Evolutionary conservation across 2,888 invertebrate species (phyloP).

Genomic region (Metopia argyrocephala): DNA sequence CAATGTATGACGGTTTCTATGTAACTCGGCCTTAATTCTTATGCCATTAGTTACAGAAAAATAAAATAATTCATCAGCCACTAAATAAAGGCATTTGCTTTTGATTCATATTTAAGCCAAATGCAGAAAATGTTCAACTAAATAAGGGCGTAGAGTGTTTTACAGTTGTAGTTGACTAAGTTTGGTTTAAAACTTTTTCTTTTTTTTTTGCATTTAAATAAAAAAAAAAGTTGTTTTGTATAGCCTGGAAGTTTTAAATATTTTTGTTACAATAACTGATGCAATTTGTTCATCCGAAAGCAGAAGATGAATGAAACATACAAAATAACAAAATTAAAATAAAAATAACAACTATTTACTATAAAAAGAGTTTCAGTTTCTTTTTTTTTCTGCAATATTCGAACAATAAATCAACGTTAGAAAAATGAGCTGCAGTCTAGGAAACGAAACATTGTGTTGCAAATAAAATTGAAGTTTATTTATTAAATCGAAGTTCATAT

Average conservation of each 20-base stretch:
- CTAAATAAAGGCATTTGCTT: no score
- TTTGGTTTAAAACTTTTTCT: no score
- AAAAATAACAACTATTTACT: slow-evolving; percentile 10
- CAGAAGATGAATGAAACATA: neutral
- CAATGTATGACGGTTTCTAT: no score
- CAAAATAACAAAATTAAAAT: slow-evolving; percentile 3
- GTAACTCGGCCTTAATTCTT: no score
- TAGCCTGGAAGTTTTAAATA: slow-evolving; percentile 4
- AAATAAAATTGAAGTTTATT: slow-evolving; percentile 60
- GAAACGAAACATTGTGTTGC: slow-evolving; percentile 41
- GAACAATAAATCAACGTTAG: slow-evolving; percentile 58
- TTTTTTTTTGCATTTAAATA: no score
- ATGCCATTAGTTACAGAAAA: no score
- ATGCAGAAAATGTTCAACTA: no score
- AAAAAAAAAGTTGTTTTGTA: no score
- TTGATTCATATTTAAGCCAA: no score
- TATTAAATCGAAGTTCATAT: slow-evolving; percentile 62
- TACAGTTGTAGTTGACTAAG: no score
- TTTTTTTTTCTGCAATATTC: slow-evolving; percentile 3
- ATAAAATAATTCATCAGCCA: no score
- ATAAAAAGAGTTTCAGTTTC: neutral
- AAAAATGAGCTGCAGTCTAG: slow-evolving; percentile 3
- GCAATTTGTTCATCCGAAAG: slow-evolving; percentile 33
- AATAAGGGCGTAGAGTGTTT: no score
- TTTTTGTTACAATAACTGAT: slow-evolving; percentile 34